These are phyloP conservation scores for Sebastes hubbsi DNA, from an alignment of 2,797 vertebrate genomes.

Conservation along the genomic window DNA sequence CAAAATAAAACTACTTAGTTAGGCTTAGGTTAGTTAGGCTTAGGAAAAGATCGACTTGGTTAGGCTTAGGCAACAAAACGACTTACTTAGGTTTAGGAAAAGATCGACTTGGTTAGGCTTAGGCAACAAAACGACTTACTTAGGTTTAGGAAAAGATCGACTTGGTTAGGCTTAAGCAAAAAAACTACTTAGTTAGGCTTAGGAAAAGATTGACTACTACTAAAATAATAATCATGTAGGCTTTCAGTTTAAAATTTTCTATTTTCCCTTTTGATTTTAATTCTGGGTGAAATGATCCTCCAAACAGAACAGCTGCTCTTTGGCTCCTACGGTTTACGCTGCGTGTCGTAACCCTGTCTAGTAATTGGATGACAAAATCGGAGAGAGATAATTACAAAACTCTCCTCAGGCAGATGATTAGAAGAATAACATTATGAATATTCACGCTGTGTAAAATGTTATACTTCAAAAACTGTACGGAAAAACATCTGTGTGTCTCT, in stretches of 20 bases:
- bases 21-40: too few relatives aligned
- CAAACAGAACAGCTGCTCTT: neutral
- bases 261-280: neutral
- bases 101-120: too few relatives aligned
- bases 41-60: too few relatives aligned
- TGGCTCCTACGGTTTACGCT: neutral
- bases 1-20: too few relatives aligned
- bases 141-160: too few relatives aligned
- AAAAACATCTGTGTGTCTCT: neutral
- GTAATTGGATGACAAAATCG: conserved; percentile 34
- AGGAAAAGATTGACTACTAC: neutral
- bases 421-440: conserved; percentile 30
- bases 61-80: too few relatives aligned
- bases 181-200: too few relatives aligned
- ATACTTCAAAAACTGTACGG: neutral
- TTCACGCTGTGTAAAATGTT: conserved; percentile 11
- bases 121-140: too few relatives aligned
- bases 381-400: conserved; percentile 35
- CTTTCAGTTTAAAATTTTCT: neutral
- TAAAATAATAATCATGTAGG: neutral
- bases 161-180: fast-evolving
- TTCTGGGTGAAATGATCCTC: neutral
- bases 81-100: too few relatives aligned
- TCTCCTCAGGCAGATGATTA: conserved; percentile 37
- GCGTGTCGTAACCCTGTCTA: neutral